phyloP scores from a whole-genome alignment of 2,888 invertebrate genomes.

The Cheiracanthium punctorium region DNA sequence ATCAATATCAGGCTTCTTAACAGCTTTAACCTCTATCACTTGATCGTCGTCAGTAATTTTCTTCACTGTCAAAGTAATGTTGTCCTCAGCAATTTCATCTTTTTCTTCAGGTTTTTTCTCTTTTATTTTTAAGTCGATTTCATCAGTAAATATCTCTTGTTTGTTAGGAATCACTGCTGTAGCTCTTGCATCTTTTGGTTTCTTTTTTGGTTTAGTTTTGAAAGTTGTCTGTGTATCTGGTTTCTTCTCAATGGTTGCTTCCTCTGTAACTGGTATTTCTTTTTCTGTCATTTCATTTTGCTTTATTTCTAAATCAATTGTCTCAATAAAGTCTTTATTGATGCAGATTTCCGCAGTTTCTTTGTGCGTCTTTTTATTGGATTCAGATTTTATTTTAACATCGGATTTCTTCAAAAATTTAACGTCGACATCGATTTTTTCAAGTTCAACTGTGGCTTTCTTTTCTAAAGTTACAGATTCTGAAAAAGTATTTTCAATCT shows the following conservation, averaged over 20 bases:
- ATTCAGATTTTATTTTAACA: too few species aligned
- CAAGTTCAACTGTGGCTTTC: background rate
- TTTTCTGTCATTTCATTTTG: too few species aligned
- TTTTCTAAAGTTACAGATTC: background rate
- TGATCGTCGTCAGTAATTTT: background rate
- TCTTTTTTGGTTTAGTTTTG: slow-evolving; percentile 37
- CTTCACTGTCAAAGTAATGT: background rate
- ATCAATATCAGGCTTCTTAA: background rate
- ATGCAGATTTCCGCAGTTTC: too few species aligned
- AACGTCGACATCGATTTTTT: background rate
- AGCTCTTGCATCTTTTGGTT: slow-evolving; percentile 20
- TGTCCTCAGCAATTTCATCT: background rate
- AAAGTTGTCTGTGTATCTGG: slow-evolving; percentile 2
- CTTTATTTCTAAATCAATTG: too few species aligned
- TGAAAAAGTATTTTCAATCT: background rate
- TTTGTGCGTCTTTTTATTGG: too few species aligned
- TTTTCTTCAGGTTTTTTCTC: background rate
- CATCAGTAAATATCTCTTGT: background rate
- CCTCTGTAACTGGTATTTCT: too few species aligned
- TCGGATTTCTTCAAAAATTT: too few species aligned
- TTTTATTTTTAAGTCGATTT: background rate
- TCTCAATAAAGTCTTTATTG: too few species aligned
- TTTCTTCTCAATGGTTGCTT: background rate
- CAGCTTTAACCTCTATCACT: background rate
- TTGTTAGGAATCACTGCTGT: too few species aligned